A percentile compares a stretch with the other conserved stretches of the same genome.
Conservation (phyloP, 2,797 vertebrate species). For the Tamandua tetradactyla region DNA sequence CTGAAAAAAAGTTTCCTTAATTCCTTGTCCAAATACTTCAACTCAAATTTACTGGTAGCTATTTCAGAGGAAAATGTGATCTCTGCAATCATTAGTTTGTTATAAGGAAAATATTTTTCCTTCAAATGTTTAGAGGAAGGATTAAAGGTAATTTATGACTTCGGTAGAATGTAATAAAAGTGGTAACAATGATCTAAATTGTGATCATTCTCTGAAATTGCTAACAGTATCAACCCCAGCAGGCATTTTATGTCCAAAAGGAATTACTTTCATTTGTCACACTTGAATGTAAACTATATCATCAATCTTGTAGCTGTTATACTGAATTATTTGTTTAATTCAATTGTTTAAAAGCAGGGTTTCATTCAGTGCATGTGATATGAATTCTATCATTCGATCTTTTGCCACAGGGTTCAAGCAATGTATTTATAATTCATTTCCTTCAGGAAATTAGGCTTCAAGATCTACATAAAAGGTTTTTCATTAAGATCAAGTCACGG, state of each 20-base stretch:
- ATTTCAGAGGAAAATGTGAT: constrained; percentile 54
- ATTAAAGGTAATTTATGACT: constrained; percentile 75
- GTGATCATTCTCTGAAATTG: constrained; percentile 63
- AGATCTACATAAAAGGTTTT: neutral
- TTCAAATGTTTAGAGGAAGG: constrained; percentile 71
- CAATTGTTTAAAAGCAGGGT: neutral
- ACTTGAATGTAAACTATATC: neutral
- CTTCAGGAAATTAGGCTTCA: neutral
- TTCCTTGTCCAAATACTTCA: constrained; percentile 74
- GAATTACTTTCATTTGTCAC: neutral
- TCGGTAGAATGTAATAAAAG: constrained; percentile 55
- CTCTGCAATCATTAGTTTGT: constrained; percentile 55
- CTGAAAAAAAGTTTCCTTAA: constrained; percentile 40
- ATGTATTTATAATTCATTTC: constrained; percentile 36
- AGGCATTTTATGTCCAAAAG: constrained; percentile 15
- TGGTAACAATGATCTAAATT: constrained; percentile 56
- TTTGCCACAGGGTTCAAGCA: constrained; percentile 1
- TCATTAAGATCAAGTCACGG: neutral
- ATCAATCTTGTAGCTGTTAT: neutral
- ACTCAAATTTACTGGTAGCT: constrained; percentile 70
- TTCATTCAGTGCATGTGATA: neutral
- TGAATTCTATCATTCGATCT: constrained; percentile 39
- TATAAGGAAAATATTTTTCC: constrained; percentile 71
- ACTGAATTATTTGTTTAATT: neutral
- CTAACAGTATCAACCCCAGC: neutral